These are phyloP conservation scores for Dufourea novaeangliae DNA, from an alignment of 1,140 invertebrate genomes.

Conservation along the genomic window DNA sequence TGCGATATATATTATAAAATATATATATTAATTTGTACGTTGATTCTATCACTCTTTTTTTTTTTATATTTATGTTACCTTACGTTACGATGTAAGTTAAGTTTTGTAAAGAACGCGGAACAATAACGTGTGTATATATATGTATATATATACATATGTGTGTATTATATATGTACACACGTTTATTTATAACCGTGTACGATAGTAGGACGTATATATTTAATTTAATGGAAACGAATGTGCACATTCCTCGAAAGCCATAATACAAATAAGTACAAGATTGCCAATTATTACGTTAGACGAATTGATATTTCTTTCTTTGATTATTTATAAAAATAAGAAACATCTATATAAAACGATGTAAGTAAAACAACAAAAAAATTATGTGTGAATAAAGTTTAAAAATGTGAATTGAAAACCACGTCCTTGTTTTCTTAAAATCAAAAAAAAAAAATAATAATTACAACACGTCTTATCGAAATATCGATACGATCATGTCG, in stretches of 20 bases:
- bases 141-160: conserved; percentile 1
- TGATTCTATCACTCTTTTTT: too few species aligned
- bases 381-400: conserved; percentile 82
- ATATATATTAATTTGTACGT: too few species aligned
- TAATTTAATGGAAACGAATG: conserved; percentile 59
- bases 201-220: conserved; percentile 12
- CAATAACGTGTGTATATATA: conserved; percentile 5
- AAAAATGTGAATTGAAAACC: conserved; percentile 75
- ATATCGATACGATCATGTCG: neutral
- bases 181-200: conserved; percentile 46
- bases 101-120: too few species aligned
- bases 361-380: conserved; percentile 74
- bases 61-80: too few species aligned
- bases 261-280: conserved; percentile 78
- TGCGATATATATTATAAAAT: too few species aligned
- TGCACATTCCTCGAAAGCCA: conserved; percentile 79
- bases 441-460: neutral
- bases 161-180: conserved; percentile 19
- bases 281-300: conserved; percentile 77
- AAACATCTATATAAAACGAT: conserved; percentile 75
- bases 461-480: conserved; percentile 21
- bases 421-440: conserved; percentile 67
- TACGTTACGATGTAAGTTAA: too few species aligned
- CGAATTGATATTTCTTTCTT: conserved; percentile 69
- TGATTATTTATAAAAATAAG: conserved; percentile 74